These are phyloP conservation scores for Onychomys torridus DNA, from an alignment of 2,797 vertebrate genomes.

Conservation along the genomic window DNA sequence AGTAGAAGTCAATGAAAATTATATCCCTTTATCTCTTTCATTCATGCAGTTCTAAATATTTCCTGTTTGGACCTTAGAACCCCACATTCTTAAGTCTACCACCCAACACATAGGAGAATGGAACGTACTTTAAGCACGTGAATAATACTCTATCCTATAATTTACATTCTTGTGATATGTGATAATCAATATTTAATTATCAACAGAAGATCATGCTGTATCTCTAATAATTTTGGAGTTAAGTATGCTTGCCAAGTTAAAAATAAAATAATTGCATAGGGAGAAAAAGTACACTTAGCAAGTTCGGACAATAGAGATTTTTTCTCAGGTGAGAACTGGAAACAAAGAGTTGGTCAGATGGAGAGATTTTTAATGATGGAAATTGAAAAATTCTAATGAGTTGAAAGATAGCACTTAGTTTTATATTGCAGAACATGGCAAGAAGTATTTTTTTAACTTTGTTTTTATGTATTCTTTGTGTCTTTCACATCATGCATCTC, in stretches of 20 bases:
- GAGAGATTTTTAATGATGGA: neutral
- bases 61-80: constrained; percentile 2
- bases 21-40: neutral
- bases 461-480: too few species aligned
- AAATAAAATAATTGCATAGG: constrained; percentile 61
- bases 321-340: constrained; percentile 34
- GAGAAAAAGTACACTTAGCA: constrained; percentile 22
- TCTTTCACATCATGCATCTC: too few species aligned
- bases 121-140: neutral
- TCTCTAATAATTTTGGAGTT: constrained; percentile 39
- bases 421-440: neutral
- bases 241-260: constrained; percentile 38
- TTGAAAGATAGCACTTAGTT: neutral
- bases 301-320: neutral
- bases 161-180: constrained; percentile 9
- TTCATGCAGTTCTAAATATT: constrained; percentile 6
- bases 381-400: constrained; percentile 25
- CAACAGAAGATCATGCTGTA: neutral
- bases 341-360: neutral
- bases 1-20: neutral
- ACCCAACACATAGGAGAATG: neutral
- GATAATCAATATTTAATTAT: constrained; percentile 28
- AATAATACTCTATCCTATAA: neutral
- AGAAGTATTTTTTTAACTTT: neutral
- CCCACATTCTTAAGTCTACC: neutral